Conservation (phyloP, 1,140 invertebrate genomes). For the Leguminivora glycinivorella region DNA sequence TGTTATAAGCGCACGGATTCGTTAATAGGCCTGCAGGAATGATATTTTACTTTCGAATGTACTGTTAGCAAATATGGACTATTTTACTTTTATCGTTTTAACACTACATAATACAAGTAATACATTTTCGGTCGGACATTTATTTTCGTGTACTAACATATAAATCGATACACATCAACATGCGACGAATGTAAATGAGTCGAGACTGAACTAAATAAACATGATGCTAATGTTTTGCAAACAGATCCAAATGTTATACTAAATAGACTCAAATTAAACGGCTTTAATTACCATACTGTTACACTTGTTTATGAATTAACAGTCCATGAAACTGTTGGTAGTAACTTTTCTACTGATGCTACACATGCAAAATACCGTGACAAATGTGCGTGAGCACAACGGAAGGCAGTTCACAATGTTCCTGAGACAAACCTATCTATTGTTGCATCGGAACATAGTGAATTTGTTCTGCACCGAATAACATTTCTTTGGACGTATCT, state of each 20-base stretch:
- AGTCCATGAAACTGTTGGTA: neutral
- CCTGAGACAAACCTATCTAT: neutral
- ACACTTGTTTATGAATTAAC: neutral
- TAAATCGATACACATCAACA: neutral
- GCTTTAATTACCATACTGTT: neutral
- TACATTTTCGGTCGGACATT: neutral
- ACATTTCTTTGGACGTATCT: neutral
- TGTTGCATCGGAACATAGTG: neutral
- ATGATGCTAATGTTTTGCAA: neutral
- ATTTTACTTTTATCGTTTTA: neutral
- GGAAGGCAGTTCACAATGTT: conserved; percentile 2
- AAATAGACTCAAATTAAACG: neutral
- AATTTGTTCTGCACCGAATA: neutral
- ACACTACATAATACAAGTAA: neutral
- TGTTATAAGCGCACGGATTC: conserved; percentile 43
- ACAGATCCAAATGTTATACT: neutral
- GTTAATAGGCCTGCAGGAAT: conserved; percentile 57
- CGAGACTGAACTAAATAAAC: neutral
- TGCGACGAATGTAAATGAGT: neutral
- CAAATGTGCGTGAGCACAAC: conserved; percentile 5
- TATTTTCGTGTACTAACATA: neutral
- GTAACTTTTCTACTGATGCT: conserved; percentile 10
- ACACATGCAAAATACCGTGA: conserved; percentile 11
- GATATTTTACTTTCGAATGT: conserved; percentile 67
- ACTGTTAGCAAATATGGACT: conserved; percentile 34